These are phyloP conservation scores for Melikaiella ostensackeni DNA, from an alignment of 2,888 invertebrate genomes.

Conservation along the genomic window DNA sequence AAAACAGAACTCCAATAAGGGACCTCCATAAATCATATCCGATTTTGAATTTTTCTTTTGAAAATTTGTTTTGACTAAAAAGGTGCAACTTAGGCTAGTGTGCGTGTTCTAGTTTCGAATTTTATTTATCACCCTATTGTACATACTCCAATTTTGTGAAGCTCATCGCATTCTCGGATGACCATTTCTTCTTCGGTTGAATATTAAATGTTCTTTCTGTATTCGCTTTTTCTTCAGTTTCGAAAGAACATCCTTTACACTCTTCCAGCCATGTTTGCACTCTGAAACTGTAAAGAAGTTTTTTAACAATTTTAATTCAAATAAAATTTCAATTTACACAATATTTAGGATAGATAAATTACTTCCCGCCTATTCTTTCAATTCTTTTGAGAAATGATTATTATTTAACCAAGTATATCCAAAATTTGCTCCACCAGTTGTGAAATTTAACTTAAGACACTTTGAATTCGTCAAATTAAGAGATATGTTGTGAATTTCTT, in stretches of 20 bases:
- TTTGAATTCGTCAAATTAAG: neutral
- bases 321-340: neutral
- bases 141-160: slow-evolving; percentile 72
- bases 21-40: too few relatives aligned
- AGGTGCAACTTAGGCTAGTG: too few relatives aligned
- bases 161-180: slow-evolving; percentile 71
- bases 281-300: slow-evolving; percentile 64
- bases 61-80: too few relatives aligned
- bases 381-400: neutral
- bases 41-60: too few relatives aligned
- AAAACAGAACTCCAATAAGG: too few relatives aligned
- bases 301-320: neutral
- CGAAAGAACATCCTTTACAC: slow-evolving; percentile 71
- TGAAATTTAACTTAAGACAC: neutral
- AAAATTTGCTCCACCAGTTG: neutral
- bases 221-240: slow-evolving; percentile 67
- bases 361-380: neutral
- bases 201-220: slow-evolving; percentile 53
- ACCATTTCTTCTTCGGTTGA: slow-evolving; percentile 71
- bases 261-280: slow-evolving; percentile 74
- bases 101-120: too few relatives aligned
- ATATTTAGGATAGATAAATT: neutral
- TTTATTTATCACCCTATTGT: too few relatives aligned
- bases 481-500: neutral
- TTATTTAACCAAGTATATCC: neutral